Base-by-base conservation (phyloP, 2,888 invertebrate genomes). In the Galerucella calmariensis region DNA sequence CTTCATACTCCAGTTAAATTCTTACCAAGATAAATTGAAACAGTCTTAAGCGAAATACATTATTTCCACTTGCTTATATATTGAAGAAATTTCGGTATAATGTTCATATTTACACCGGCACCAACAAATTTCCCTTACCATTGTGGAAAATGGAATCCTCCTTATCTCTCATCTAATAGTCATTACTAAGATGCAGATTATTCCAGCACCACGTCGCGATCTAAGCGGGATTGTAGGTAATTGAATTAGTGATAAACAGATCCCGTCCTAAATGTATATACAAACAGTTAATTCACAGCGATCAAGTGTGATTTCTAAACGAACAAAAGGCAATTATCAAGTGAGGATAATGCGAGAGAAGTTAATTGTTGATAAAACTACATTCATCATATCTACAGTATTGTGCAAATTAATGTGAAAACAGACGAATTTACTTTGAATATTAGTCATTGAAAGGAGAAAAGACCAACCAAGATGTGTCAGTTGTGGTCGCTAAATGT, bases 211-310 rank as follows among this genome's bases (percentile, higher is more conserved):
- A 53, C 9, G n/a, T 53, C 53, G 53, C 16, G 53, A 53, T 16
- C 53, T 16, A 16, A 53, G 53, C 53, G 53, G 53, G 53, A 16
- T 5, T 53, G n/a, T 41, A 41, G 35, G 35, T 53, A 53, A 53
- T 53, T 53, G 53, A 53, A 53, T 53, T 53, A 53, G 53, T 53
- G 53, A 53, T 53, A 53, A 53, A 16, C 53, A 53, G 53, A 53
- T 53, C 53, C 53, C 53, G 9, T 16, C 53, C 53, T 53, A 16
- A 48, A 53, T 53, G 16, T 53, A 53, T 53, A n/a, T 53, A 53
- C 53, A 53, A 53, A 53, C 53, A n/a, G 53, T 53, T 53, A 53
- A 53, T 53, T 53, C 14, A 16, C 16, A 16, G n/a, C 16, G n/a
- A 53, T 53, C 53, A 53, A 53, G 16, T 53, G n/a, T 53, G 16